Conservation (phyloP, 2,797 vertebrate species). For the Capromys pilorides region DNA sequence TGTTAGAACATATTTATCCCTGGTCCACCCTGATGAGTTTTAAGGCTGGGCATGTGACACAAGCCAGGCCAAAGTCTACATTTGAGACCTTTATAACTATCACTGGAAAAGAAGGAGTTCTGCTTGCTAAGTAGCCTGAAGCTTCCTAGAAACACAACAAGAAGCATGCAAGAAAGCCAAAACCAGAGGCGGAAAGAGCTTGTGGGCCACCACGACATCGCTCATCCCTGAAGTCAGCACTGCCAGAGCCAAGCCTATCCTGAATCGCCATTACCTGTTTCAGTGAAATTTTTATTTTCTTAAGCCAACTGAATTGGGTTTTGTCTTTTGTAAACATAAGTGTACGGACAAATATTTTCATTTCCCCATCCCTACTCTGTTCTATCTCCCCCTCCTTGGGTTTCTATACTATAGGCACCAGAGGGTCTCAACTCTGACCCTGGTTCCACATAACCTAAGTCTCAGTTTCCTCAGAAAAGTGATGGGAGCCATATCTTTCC, state of each 20-base stretch:
- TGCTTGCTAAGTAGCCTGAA: neutral
- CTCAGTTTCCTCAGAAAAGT: neutral
- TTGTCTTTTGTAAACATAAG: slow-evolving; percentile 16
- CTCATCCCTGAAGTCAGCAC: neutral
- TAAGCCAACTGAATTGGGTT: slow-evolving; percentile 20
- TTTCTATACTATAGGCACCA: neutral
- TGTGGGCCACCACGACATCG: neutral
- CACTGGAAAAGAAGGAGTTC: neutral
- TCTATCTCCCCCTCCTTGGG: neutral
- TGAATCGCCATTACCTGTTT: neutral
- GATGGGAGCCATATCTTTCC: neutral
- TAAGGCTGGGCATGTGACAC: neutral
- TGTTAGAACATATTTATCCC: neutral
- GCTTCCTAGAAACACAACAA: slow-evolving; percentile 4
- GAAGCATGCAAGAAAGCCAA: neutral
- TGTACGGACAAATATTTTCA: neutral
- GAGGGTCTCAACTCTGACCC: neutral
- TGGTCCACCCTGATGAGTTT: neutral
- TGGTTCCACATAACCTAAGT: neutral
- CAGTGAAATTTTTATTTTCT: neutral
- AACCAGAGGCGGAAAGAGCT: neutral
- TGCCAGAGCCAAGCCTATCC: neutral
- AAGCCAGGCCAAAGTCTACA: neutral
- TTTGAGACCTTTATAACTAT: neutral
- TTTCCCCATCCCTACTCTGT: neutral